A percentile compares a stretch with the other conserved stretches of the same genome.
Evolutionary conservation across 2,888 invertebrate genomes (phyloP).

Genomic region (Eupithecia abbreviata): DNA sequence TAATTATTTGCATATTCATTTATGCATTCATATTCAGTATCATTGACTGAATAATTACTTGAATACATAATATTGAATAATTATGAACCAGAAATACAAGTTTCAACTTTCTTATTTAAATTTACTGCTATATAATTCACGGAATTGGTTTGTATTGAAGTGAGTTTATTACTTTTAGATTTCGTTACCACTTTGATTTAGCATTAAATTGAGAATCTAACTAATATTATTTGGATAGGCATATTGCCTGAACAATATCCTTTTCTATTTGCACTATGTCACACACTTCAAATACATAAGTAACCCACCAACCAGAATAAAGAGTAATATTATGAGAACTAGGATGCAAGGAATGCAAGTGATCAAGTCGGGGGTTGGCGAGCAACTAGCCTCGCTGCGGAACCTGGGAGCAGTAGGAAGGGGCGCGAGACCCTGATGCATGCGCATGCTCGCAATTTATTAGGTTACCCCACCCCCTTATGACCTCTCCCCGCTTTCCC

Average conservation of each 20-base stretch:
- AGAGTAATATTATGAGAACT: constrained; percentile 10
- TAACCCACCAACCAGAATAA: constrained; percentile 21
- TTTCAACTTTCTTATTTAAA: constrained; percentile 34
- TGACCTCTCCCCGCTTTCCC: constrained; percentile 45
- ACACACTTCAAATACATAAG: constrained; percentile 21
- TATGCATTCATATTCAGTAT: constrained; percentile 3
- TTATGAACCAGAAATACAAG: constrained; percentile 30
- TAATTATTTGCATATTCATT: constrained; percentile 8
- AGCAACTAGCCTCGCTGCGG: constrained; percentile 18
- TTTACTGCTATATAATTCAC: constrained; percentile 13
- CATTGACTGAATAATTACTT: constrained; percentile 21
- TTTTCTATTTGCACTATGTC: constrained; percentile 20
- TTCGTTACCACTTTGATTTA: not conserved
- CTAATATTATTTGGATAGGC: not conserved
- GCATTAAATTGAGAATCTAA: not conserved
- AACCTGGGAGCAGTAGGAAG: constrained; percentile 22
- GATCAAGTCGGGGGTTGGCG: constrained; percentile 22
- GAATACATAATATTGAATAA: constrained; percentile 25
- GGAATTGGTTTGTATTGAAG: not conserved
- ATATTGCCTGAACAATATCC: not conserved
- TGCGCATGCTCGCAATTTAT: constrained; percentile 70
- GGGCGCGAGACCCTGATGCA: constrained; percentile 61
- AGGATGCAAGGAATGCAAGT: constrained; percentile 1
- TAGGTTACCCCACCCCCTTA: constrained; percentile 51
- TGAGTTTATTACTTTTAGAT: not conserved